These are phyloP conservation scores for Eidolon helvum DNA, from an alignment of 2,113 vertebrate genomes.

Conservation along the genomic window DNA sequence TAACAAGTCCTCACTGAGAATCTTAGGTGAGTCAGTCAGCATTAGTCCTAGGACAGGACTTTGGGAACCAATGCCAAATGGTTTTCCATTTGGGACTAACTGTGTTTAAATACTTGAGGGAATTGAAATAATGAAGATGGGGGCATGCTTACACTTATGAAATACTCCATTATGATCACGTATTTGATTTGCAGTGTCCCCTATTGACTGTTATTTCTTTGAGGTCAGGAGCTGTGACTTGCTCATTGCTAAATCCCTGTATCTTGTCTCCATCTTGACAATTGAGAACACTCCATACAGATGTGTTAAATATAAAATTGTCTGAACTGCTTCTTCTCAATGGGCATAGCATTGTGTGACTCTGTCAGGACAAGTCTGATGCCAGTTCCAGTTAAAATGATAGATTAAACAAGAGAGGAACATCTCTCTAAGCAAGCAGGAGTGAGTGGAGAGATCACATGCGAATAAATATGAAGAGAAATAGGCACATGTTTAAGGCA, in stretches of 20 bases:
- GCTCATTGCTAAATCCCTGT: background rate
- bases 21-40: background rate
- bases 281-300: background rate
- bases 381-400: background rate
- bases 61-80: background rate
- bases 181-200: background rate
- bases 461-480: background rate
- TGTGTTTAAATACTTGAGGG: background rate
- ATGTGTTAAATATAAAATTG: background rate
- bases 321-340: background rate
- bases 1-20: background rate
- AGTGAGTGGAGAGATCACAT: background rate
- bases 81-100: background rate
- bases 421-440: background rate
- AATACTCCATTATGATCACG: fast-evolving
- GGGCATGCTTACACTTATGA: background rate
- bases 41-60: background rate
- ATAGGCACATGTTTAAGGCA: background rate
- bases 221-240: background rate
- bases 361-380: background rate
- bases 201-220: background rate
- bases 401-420: background rate
- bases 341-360: background rate
- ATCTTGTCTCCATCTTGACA: background rate
- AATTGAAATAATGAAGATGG: background rate